phyloP scores from a whole-genome alignment of 2,113 vertebrate genomes.

The Neomonachus schauinslandi region DNA sequence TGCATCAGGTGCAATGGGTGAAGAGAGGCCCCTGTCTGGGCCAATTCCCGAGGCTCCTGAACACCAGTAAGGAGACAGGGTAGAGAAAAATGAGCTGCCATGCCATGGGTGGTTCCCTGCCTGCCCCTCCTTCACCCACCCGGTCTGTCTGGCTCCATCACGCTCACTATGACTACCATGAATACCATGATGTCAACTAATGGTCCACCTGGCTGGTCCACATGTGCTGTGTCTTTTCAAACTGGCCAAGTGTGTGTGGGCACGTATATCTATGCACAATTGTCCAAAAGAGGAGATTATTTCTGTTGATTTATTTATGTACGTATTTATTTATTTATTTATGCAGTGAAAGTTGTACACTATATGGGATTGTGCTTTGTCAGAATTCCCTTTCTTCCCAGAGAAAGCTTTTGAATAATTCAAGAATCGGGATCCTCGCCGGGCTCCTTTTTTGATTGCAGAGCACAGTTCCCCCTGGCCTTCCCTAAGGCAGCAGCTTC shows the following conservation, averaged over 20 bases:
- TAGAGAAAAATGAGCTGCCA: background rate
- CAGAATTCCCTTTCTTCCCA: conserved; percentile 78
- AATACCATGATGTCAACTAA: conserved; percentile 29
- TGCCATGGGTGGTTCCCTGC: rapidly evolving
- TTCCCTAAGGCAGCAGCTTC: background rate
- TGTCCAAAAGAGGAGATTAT: conserved; percentile 34
- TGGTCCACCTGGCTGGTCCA: background rate
- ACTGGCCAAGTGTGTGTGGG: conserved; percentile 63
- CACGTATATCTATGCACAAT: background rate
- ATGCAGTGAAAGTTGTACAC: conserved; percentile 75
- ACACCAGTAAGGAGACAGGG: background rate
- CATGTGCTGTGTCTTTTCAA: conserved; percentile 41
- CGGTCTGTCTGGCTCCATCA: background rate
- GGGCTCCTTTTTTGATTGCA: background rate
- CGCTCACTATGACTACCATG: background rate
- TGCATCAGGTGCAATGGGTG: background rate
- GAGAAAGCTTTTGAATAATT: conserved; percentile 73
- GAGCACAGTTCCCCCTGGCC: conserved; percentile 64
- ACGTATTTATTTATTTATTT: background rate
- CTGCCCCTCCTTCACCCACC: too few relatives aligned
- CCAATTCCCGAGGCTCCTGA: background rate
- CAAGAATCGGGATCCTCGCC: conserved; percentile 81
- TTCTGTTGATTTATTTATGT: background rate
- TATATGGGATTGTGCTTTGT: conserved; percentile 86
- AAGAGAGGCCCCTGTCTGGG: background rate